phyloP scores from a whole-genome alignment of 2,797 vertebrate genomes.

The Cirrhinus molitorella region DNA sequence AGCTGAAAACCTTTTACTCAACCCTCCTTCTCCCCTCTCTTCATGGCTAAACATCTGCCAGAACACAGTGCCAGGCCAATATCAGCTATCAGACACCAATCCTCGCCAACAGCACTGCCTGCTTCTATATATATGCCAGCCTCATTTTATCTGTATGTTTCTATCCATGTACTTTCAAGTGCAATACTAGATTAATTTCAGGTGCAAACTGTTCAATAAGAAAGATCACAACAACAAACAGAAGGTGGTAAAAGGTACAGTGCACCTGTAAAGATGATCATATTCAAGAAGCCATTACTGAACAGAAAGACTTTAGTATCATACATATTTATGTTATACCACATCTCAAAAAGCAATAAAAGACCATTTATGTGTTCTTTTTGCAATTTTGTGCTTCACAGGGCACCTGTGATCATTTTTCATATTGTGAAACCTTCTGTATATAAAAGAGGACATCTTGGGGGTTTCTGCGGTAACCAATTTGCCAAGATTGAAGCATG shows the following conservation, averaged over 20 bases:
- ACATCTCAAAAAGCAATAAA: constrained; percentile 15
- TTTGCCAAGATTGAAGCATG: constrained; percentile 13
- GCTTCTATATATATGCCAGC: neutral
- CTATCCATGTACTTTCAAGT: neutral
- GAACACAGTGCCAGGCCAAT: neutral
- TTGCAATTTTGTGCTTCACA: neutral
- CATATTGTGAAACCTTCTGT: neutral
- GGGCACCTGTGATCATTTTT: neutral
- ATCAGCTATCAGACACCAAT: constrained; percentile 4
- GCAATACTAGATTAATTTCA: neutral
- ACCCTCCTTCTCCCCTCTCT: neutral
- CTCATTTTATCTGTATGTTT: constrained; percentile 15
- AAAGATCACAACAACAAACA: constrained; percentile 22
- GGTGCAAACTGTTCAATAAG: neutral
- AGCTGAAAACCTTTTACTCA: neutral
- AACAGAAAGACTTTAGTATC: neutral
- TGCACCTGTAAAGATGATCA: neutral
- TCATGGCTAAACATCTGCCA: constrained; percentile 27
- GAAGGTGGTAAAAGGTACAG: neutral
- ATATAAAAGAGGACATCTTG: constrained; percentile 18
- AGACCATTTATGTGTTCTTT: constrained; percentile 4
- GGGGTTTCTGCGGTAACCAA: neutral
- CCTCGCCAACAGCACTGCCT: neutral
- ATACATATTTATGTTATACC: constrained; percentile 25
- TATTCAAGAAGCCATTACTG: neutral